phyloP scores from a whole-genome alignment of 2,113 vertebrate species.

The Anhinga anhinga region DNA sequence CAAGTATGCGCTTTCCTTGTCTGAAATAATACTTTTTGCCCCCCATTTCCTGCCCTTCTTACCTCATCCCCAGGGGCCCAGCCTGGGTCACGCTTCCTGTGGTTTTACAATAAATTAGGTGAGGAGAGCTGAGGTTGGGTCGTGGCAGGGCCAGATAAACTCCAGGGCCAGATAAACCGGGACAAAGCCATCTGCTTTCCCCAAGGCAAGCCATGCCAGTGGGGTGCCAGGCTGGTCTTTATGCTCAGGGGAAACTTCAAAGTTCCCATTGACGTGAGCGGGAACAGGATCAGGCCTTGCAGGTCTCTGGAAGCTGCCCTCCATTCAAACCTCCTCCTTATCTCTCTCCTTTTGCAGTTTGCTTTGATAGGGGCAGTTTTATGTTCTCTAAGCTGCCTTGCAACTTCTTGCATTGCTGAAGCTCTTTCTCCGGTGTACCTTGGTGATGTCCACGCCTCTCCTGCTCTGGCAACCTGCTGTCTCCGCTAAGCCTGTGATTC shows the following conservation, averaged over 20 bases:
- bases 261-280: neutral
- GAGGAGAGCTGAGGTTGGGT: neutral
- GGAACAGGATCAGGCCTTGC: neutral
- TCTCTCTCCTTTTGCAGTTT: neutral
- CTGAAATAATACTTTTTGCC: neutral
- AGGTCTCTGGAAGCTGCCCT: neutral
- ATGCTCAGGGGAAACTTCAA: neutral
- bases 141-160: neutral
- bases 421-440: neutral
- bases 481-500: neutral
- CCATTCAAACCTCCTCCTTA: conserved; percentile 5
- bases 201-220: neutral
- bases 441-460: neutral
- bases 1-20: neutral
- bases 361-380: neutral
- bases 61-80: neutral
- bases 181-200: conserved; percentile 6
- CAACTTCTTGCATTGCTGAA: neutral
- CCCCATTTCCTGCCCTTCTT: neutral
- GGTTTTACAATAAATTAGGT: neutral
- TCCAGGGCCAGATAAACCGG: neutral
- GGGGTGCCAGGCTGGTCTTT: neutral
- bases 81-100: neutral
- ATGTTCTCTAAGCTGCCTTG: neutral
- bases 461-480: neutral